phyloP scores from a whole-genome alignment of 2,113 vertebrate genomes.

The Pteronura brasiliensis region DNA sequence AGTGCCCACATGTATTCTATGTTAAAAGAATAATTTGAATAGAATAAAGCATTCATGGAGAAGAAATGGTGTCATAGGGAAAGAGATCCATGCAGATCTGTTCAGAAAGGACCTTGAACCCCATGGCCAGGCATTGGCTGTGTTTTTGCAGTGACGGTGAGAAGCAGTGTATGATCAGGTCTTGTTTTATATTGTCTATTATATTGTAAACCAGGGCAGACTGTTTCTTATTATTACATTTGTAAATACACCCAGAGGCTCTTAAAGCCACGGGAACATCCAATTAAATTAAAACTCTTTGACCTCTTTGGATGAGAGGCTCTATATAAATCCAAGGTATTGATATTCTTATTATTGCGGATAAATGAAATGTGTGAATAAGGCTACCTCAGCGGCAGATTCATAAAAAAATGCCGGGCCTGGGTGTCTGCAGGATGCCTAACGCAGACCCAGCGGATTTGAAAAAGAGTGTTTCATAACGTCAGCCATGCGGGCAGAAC shows the following conservation, averaged over 20 bases:
- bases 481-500: neutral
- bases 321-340: slow-evolving; percentile 72
- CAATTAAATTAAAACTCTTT: slow-evolving; percentile 76
- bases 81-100: neutral
- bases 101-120: slow-evolving; percentile 28
- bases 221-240: slow-evolving; percentile 67
- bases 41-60: neutral
- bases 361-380: slow-evolving; percentile 69
- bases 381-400: slow-evolving; percentile 22
- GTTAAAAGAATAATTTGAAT: neutral
- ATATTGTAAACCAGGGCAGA: slow-evolving; percentile 54
- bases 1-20: neutral
- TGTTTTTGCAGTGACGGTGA: neutral
- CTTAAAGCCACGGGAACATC: slow-evolving; percentile 64
- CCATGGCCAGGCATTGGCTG: neutral
- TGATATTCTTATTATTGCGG: slow-evolving; percentile 76
- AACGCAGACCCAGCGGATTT: neutral
- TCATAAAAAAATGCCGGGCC: neutral
- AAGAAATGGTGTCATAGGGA: neutral
- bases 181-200: slow-evolving; percentile 70
- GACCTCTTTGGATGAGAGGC: slow-evolving; percentile 72
- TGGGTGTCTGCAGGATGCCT: neutral
- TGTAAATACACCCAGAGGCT: slow-evolving; percentile 71
- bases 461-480: neutral
- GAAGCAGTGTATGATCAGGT: neutral